Evolutionary conservation across 2,113 vertebrate species (phyloP).

Genomic region (Trichomycterus rosablanca): DNA sequence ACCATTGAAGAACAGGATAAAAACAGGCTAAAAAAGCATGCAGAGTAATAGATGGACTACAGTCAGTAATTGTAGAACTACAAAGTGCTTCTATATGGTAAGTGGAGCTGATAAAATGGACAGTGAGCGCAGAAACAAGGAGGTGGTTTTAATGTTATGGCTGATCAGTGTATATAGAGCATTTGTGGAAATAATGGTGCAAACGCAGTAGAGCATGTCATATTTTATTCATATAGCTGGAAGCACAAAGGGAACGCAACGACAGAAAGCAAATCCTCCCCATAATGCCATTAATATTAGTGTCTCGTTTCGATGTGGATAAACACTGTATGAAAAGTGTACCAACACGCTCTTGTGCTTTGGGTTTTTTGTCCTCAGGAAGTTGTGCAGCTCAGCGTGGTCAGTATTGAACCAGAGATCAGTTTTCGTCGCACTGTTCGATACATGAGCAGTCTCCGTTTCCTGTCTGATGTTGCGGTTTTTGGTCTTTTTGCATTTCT

Average conservation of each 20-base stretch:
- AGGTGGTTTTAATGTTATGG: too few species aligned
- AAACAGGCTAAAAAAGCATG: too few species aligned
- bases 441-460: constrained; percentile 52
- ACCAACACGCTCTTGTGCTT: constrained; percentile 45
- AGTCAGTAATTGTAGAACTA: too few species aligned
- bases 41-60: too few species aligned
- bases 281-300: constrained; percentile 38
- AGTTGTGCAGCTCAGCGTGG: constrained; percentile 30
- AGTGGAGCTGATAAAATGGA: too few species aligned
- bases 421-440: constrained; percentile 50
- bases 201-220: too few species aligned
- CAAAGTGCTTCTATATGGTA: too few species aligned
- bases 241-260: neutral
- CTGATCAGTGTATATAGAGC: too few species aligned
- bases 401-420: constrained; percentile 58
- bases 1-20: too few species aligned
- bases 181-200: too few species aligned
- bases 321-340: constrained; percentile 44
- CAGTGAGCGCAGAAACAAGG: too few species aligned
- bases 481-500: constrained; percentile 23
- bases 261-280: constrained; percentile 31
- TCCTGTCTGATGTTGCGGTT: constrained; percentile 54
- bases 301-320: constrained; percentile 38
- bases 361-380: constrained; percentile 35
- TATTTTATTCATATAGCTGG: neutral